phyloP scores from a whole-genome alignment of 2,888 invertebrate genomes.

The Plebejus argus region DNA sequence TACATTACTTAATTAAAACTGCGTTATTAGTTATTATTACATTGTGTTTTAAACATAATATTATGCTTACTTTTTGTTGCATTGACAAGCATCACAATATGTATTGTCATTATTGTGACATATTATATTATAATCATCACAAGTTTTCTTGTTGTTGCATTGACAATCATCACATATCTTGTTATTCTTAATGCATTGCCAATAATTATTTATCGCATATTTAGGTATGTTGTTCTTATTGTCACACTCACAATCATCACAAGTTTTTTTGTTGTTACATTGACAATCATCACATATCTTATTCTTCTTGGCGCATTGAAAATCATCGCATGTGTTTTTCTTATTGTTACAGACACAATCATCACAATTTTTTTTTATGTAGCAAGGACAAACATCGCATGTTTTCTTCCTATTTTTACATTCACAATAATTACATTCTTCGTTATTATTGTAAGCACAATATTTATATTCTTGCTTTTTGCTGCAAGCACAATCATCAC shows the following conservation, averaged over 20 bases:
- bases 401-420: not conserved
- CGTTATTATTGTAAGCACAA: too few species aligned
- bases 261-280: not conserved
- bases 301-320: slow-evolving; percentile 43
- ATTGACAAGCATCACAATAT: not conserved
- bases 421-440: too few species aligned
- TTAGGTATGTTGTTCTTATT: too few species aligned
- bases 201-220: too few species aligned
- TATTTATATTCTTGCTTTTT: too few species aligned
- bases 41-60: not conserved
- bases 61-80: not conserved
- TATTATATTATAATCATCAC: slow-evolving; percentile 42
- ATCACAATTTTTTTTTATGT: slow-evolving; percentile 19
- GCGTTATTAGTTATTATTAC: not conserved
- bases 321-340: slow-evolving; percentile 32
- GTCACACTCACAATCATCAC: too few species aligned
- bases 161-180: slow-evolving; percentile 35
- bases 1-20: not conserved
- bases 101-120: slow-evolving; percentile 39
- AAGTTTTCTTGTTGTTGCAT: slow-evolving; percentile 29
- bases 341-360: slow-evolving; percentile 36
- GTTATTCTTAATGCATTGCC: not conserved
- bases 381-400: slow-evolving; percentile 35
- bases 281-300: not conserved
- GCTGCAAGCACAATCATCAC: too few species aligned